Evolutionary conservation across 2,113 vertebrate genomes (phyloP).

Genomic region (Cisticola juncidis): DNA sequence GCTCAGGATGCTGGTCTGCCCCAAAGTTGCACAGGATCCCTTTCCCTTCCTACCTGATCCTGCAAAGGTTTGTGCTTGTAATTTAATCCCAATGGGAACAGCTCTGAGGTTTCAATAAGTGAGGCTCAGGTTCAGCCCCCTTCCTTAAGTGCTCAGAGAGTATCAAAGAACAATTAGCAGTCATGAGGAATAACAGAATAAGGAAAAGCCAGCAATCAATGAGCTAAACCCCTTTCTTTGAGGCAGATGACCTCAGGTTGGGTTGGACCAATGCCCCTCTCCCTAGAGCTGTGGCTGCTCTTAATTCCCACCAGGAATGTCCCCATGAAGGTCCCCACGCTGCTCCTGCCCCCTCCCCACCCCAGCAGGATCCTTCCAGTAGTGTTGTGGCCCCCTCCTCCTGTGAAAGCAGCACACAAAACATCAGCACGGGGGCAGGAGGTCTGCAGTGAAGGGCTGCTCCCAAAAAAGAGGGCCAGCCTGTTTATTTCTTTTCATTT

Average conservation of each 20-base stretch:
- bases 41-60: background rate
- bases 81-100: background rate
- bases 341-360: background rate
- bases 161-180: slow-evolving; percentile 16
- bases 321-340: fast-evolving
- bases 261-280: background rate
- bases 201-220: background rate
- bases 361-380: fast-evolving
- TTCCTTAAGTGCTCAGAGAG: background rate
- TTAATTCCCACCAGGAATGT: background rate
- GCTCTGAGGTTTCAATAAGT: background rate
- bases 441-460: no score
- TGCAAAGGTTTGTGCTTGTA: background rate
- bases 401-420: no score
- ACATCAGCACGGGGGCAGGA: no score
- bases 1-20: background rate
- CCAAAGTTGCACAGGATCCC: background rate
- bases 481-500: no score
- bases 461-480: no score
- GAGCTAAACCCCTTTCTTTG: background rate
- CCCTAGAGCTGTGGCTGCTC: background rate
- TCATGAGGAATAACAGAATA: background rate
- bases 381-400: background rate
- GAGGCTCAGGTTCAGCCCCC: background rate
- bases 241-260: background rate